phyloP scores from a whole-genome alignment of 1,140 invertebrate species.

The Periplaneta americana region DNA sequence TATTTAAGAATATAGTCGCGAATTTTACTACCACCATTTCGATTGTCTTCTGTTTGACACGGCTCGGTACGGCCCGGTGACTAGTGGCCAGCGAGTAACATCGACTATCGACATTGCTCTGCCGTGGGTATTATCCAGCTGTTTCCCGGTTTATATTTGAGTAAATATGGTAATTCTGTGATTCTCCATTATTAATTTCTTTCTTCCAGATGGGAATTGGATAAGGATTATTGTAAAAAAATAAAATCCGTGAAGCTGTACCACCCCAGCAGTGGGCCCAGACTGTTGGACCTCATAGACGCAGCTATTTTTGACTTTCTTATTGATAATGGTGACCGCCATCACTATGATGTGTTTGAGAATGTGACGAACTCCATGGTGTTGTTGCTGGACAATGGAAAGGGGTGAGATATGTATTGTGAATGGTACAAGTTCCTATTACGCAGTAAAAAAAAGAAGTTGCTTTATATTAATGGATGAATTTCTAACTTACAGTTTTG shows the following conservation, averaged over 20 bases:
- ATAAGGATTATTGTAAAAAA: constrained; percentile 72
- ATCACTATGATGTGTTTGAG: constrained; percentile 79
- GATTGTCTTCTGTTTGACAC: no score
- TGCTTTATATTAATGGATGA: neutral
- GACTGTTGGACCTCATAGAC: constrained; percentile 82
- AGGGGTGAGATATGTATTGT: constrained; percentile 45
- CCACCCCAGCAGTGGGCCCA: constrained; percentile 37
- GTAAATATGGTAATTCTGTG: no score
- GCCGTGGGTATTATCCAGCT: no score
- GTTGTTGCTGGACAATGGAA: constrained; percentile 88
- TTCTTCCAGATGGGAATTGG: constrained; percentile 64
- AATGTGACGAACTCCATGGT: constrained; percentile 57
- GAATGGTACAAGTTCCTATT: neutral
- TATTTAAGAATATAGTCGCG: no score
- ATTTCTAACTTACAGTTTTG: constrained; percentile 51
- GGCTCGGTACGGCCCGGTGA: no score
- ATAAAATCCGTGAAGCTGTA: constrained; percentile 36
- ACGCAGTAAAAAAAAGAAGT: neutral
- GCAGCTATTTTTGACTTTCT: constrained; percentile 88
- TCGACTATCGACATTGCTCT: no score
- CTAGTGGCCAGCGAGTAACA: no score
- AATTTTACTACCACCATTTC: no score
- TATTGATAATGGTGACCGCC: constrained; percentile 90
- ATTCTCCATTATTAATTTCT: no score
- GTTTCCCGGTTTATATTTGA: no score